A percentile compares a stretch with the other conserved stretches of the same genome.
These are phyloP conservation scores for Karalla daura DNA, from an alignment of 2,797 vertebrate species.

Conservation along the genomic window DNA sequence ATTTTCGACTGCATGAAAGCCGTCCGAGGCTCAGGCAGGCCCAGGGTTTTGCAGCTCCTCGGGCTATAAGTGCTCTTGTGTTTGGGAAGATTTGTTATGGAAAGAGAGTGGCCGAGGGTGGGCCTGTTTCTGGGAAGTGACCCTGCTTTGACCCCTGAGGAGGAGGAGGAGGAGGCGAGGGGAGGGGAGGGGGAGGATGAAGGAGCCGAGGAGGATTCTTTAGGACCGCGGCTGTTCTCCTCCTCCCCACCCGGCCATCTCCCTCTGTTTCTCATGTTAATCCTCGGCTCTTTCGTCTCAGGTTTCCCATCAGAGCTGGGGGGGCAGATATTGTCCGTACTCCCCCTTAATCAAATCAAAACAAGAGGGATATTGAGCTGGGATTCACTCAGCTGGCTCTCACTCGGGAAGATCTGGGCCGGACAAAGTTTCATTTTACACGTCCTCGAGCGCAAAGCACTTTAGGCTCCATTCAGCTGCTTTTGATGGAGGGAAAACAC, in stretches of 20 bases:
- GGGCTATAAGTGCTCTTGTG: slow-evolving; percentile 22
- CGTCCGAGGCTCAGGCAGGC: not conserved
- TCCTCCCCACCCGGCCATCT: slow-evolving; percentile 2
- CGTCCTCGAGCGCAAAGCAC: not conserved
- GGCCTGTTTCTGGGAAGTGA: slow-evolving; percentile 72
- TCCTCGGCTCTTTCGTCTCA: slow-evolving; percentile 58
- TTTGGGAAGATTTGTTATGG: slow-evolving; percentile 68
- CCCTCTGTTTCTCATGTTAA: slow-evolving; percentile 42
- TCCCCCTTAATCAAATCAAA: slow-evolving; percentile 53
- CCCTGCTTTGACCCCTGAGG: slow-evolving; percentile 68
- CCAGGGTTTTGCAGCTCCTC: not conserved
- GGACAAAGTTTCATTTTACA: slow-evolving; percentile 10
- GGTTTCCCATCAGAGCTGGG: slow-evolving; percentile 39
- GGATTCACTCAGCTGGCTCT: slow-evolving; percentile 24
- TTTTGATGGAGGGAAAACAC: slow-evolving; percentile 1
- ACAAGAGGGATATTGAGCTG: slow-evolving; percentile 34
- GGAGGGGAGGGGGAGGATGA: slow-evolving; percentile 22
- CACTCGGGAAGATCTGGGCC: slow-evolving; percentile 29
- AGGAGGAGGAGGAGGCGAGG: slow-evolving; percentile 41
- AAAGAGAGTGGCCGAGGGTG: slow-evolving; percentile 59
- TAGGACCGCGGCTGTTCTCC: slow-evolving; percentile 32
- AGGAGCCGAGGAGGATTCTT: slow-evolving; percentile 39
- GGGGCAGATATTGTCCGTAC: slow-evolving; percentile 18
- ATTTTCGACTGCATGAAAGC: slow-evolving; percentile 7
- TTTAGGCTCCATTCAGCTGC: slow-evolving; percentile 1